Evolutionary conservation across 2,797 vertebrate species (phyloP).

Genomic region (Pipistrellus nathusii): DNA sequence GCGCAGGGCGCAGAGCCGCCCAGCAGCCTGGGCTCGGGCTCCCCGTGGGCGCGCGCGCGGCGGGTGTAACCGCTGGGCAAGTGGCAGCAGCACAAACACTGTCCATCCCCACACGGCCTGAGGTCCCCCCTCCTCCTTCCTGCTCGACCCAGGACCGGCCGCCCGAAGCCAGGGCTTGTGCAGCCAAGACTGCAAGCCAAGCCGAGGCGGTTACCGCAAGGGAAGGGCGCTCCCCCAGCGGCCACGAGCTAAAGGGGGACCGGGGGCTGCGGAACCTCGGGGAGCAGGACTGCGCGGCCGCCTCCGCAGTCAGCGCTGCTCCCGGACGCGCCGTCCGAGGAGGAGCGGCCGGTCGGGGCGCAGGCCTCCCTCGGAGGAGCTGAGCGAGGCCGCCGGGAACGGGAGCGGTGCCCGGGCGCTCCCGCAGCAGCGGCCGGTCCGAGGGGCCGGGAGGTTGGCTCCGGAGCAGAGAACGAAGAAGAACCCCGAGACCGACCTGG

Average conservation of each 20-base stretch:
- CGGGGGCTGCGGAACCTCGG: neutral
- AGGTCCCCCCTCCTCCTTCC: constrained; percentile 45
- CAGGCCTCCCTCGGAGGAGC: neutral
- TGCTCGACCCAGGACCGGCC: constrained; percentile 39
- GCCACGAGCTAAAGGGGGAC: neutral
- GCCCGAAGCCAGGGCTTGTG: neutral
- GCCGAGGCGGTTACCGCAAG: neutral
- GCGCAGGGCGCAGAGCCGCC: neutral
- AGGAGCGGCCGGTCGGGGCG: neutral
- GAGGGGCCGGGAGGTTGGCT: neutral
- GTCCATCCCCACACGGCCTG: neutral
- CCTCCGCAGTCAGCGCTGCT: neutral
- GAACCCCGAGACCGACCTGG: neutral
- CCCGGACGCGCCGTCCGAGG: neutral
- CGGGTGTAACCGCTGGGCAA: neutral
- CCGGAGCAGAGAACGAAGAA: neutral
- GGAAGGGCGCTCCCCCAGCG: neutral
- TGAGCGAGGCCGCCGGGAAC: no score
- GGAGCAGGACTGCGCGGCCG: neutral
- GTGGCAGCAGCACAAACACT: constrained; percentile 58
- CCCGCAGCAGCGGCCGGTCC: neutral
- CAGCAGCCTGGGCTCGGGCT: neutral
- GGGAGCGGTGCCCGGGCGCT: neutral
- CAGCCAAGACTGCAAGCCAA: neutral
- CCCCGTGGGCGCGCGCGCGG: neutral